phyloP scores from a whole-genome alignment of 2,797 vertebrate genomes.

The Pygocentrus nattereri region DNA sequence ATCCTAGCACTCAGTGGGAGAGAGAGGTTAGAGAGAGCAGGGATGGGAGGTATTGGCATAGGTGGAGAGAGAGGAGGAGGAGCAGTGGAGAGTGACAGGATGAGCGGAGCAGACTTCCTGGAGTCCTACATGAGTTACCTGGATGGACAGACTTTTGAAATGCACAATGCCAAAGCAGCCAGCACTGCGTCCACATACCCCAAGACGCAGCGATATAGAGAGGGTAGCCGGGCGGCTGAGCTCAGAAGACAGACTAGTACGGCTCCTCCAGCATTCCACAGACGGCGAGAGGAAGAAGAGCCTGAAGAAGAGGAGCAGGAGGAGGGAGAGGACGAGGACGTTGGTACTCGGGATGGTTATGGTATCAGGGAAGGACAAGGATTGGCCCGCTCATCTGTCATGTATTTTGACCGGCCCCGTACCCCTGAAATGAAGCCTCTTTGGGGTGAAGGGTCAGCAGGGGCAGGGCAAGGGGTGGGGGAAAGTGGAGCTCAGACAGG shows the following conservation, averaged over 20 bases:
- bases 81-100: slow-evolving; percentile 71
- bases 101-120: slow-evolving; percentile 81
- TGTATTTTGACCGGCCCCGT: slow-evolving; percentile 80
- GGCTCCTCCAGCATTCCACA: slow-evolving; percentile 75
- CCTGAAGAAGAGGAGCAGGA: slow-evolving; percentile 75
- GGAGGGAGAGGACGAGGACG: slow-evolving; percentile 62
- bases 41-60: slow-evolving; percentile 68
- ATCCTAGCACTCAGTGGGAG: slow-evolving; percentile 85
- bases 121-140: slow-evolving; percentile 93
- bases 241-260: slow-evolving; percentile 78
- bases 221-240: slow-evolving; percentile 70
- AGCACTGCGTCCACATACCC: slow-evolving; percentile 80
- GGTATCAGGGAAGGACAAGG: slow-evolving; percentile 73
- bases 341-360: slow-evolving; percentile 70
- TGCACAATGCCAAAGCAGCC: slow-evolving; percentile 80
- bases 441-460: slow-evolving; percentile 75
- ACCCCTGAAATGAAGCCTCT: slow-evolving; percentile 82
- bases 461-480: slow-evolving; percentile 33
- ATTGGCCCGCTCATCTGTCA: slow-evolving; percentile 76
- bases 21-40: slow-evolving; percentile 74
- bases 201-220: slow-evolving; percentile 79
- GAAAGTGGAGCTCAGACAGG: slow-evolving; percentile 66
- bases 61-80: slow-evolving; percentile 74
- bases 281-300: slow-evolving; percentile 76
- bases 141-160: slow-evolving; percentile 91